phyloP scores from a whole-genome alignment of 2,797 vertebrate genomes.

The Cirrhinus mrigala region DNA sequence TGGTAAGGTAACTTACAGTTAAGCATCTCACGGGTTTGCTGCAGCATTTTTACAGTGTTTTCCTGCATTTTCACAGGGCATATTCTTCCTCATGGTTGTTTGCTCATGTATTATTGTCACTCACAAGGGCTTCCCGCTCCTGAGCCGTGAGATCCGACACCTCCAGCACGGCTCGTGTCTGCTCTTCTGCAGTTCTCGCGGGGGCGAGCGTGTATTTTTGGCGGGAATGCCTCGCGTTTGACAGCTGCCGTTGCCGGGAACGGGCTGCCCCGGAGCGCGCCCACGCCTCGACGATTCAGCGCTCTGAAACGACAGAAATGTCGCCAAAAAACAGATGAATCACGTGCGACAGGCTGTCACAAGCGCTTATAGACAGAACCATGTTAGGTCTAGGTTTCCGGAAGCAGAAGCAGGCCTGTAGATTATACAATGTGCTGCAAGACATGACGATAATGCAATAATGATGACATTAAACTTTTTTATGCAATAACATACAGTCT shows the following conservation, averaged over 20 bases:
- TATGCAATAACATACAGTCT: too few species aligned
- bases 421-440: not conserved
- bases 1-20: too few species aligned
- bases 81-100: not conserved
- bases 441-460: too few species aligned
- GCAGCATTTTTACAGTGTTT: not conserved
- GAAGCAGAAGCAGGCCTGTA: not conserved
- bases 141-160: not conserved
- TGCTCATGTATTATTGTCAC: not conserved
- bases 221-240: conserved; percentile 44
- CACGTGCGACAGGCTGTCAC: conserved; percentile 35
- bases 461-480: too few species aligned
- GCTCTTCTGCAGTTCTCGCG: conserved; percentile 18
- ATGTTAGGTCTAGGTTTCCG: conserved; percentile 54
- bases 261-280: conserved; percentile 48
- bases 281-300: conserved; percentile 38
- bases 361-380: not conserved
- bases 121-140: not conserved
- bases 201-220: conserved; percentile 52
- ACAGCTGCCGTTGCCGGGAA: conserved; percentile 37
- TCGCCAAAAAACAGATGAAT: conserved; percentile 6
- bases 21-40: not conserved
- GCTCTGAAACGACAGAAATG: conserved; percentile 5
- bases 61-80: too few species aligned
- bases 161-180: not conserved